These are phyloP conservation scores for Bacillus rossius DNA, from an alignment of 1,140 invertebrate genomes.

Conservation along the genomic window DNA sequence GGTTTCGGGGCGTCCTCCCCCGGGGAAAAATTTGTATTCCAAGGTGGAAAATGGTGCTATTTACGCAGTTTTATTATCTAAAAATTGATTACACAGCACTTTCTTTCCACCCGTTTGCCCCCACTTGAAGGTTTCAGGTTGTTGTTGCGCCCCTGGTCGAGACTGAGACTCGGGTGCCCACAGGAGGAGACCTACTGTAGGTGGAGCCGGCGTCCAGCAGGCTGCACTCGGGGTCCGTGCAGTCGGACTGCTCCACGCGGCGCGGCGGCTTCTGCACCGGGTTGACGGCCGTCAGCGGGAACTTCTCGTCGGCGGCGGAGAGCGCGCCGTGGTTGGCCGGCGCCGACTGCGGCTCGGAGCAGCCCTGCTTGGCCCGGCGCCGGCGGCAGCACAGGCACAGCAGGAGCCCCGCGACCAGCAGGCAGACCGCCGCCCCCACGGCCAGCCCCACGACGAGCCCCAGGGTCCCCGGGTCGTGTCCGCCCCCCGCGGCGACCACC, in stretches of 20 bases:
- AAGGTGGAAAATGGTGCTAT: too few species aligned
- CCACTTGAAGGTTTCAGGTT: too few species aligned
- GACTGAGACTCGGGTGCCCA: too few species aligned
- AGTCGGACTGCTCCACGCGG: conserved; percentile 60
- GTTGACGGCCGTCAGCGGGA: conserved; percentile 71
- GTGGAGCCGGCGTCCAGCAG: conserved; percentile 63
- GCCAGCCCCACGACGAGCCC: conserved; percentile 42
- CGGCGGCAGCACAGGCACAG: conserved; percentile 59
- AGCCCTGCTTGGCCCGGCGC: conserved; percentile 42
- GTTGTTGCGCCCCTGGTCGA: too few species aligned
- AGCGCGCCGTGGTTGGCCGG: conserved; percentile 58
- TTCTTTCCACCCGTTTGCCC: too few species aligned
- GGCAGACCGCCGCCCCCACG: conserved; percentile 42
- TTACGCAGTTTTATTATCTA: too few species aligned
- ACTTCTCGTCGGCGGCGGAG: conserved; percentile 69
- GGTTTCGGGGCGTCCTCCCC: too few species aligned
- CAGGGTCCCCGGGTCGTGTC: conserved; percentile 35
- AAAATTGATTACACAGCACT: too few species aligned
- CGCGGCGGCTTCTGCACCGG: conserved; percentile 72
- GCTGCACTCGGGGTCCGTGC: conserved; percentile 71
- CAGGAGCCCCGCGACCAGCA: conserved; percentile 55
- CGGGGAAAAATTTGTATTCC: too few species aligned
- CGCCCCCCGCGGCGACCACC: conserved; percentile 13
- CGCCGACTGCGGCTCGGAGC: conserved; percentile 58
- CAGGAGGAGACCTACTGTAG: conserved; percentile 69